Conservation (phyloP, 2,113 vertebrate genomes). For the Stictonetta naevosa region DNA sequence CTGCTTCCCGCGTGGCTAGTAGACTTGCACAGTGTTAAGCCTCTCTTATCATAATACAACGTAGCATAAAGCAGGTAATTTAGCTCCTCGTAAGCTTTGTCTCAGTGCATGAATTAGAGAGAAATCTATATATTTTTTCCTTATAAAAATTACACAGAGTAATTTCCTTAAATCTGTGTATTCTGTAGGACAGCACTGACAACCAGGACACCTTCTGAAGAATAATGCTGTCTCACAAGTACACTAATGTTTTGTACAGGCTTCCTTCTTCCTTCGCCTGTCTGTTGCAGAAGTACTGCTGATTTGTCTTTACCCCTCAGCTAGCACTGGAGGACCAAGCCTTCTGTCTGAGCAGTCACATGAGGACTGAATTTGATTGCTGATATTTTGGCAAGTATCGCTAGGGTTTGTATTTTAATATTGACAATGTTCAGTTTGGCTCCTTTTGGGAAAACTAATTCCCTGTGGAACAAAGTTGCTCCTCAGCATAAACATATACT, state of each 20-base stretch:
- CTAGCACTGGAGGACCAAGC: neutral
- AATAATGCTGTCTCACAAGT: neutral
- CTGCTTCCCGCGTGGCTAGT: conserved; percentile 45
- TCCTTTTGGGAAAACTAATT: neutral
- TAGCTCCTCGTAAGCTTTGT: neutral
- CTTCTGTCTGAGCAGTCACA: neutral
- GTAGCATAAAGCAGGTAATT: conserved; percentile 31
- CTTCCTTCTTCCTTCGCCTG: neutral
- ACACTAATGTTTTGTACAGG: conserved; percentile 6
- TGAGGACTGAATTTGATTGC: neutral
- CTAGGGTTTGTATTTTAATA: neutral
- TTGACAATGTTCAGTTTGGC: neutral
- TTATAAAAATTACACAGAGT: neutral
- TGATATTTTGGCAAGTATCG: neutral
- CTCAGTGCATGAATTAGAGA: neutral
- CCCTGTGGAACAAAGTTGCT: neutral
- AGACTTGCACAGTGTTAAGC: conserved; percentile 23
- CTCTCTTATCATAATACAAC: conserved; percentile 44
- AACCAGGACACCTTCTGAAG: neutral
- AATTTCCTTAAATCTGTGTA: neutral
- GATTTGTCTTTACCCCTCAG: neutral
- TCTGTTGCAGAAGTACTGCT: neutral
- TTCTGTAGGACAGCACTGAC: neutral
- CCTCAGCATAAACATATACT: neutral
- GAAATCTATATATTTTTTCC: neutral